Percentiles rank a stretch among this genome's conserved stretches.
Conservation (phyloP, 2,797 vertebrate species). For the Chelmon rostratus region DNA sequence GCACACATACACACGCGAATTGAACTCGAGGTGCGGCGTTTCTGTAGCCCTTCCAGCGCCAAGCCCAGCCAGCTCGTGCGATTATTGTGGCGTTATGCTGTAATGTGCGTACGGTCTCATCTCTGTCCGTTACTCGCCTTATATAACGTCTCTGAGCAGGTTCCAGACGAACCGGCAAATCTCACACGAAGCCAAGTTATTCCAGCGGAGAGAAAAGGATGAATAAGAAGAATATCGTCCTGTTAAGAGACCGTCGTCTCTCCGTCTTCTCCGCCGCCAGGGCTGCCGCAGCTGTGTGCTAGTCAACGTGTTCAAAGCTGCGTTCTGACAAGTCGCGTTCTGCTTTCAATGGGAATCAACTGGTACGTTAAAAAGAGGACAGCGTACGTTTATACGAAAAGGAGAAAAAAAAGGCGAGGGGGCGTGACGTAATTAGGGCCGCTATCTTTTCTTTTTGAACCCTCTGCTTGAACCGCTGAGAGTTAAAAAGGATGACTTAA, state of each 20-base stretch:
- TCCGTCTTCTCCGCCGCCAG: background rate
- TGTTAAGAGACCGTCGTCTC: slow-evolving; percentile 1
- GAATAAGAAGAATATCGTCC: slow-evolving; percentile 26
- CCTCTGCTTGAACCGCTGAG: slow-evolving; percentile 25
- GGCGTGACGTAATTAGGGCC: slow-evolving; percentile 73
- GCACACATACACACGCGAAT: background rate
- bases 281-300: slow-evolving; percentile 23
- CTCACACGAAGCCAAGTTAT: slow-evolving; percentile 6
- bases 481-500: slow-evolving; percentile 69
- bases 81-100: slow-evolving; percentile 50
- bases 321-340: slow-evolving; percentile 54
- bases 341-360: slow-evolving; percentile 36
- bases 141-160: slow-evolving; percentile 55
- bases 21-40: background rate
- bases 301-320: slow-evolving; percentile 54
- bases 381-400: slow-evolving; percentile 51
- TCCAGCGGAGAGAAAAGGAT: slow-evolving; percentile 20
- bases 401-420: slow-evolving; percentile 15
- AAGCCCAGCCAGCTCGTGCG: slow-evolving; percentile 53
- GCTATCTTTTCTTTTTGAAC: slow-evolving; percentile 71
- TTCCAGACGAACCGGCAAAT: background rate
- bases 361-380: slow-evolving; percentile 42
- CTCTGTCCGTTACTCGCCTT: slow-evolving; percentile 70
- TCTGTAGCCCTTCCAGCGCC: slow-evolving; percentile 33
- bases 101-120: slow-evolving; percentile 43